Conservation (phyloP, 2,888 invertebrate species). For the Girardia tigrina region DNA sequence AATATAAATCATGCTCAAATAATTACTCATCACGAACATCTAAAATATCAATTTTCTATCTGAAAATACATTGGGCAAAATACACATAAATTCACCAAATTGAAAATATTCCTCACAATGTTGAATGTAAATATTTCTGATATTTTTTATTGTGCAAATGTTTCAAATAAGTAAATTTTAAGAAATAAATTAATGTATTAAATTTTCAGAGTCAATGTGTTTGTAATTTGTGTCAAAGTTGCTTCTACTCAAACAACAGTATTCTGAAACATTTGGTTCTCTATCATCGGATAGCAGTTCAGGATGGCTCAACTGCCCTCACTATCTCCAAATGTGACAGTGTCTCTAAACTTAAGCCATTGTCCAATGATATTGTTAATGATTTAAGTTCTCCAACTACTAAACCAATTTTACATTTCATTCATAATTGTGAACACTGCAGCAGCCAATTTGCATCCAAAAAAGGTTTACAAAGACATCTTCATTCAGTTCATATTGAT, state of each 20-base stretch:
- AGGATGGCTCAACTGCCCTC: neutral
- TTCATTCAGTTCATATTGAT: slow-evolving; percentile 14
- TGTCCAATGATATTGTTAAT: neutral
- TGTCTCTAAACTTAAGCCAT: neutral
- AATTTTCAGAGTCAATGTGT: slow-evolving; percentile 18
- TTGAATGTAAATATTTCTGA: too few relatives aligned
- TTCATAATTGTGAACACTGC: neutral
- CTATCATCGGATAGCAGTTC: neutral
- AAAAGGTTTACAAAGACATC: slow-evolving; percentile 4
- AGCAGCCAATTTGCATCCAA: slow-evolving; percentile 9
- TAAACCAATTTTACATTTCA: slow-evolving; percentile 14
- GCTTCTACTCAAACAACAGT: slow-evolving; percentile 19
- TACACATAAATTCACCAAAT: too few relatives aligned
- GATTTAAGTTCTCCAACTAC: neutral
- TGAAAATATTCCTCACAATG: too few relatives aligned
- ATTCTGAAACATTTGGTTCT: slow-evolving; percentile 9
- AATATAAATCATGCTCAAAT: too few relatives aligned
- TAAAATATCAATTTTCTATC: too few relatives aligned
- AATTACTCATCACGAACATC: too few relatives aligned
- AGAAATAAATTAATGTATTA: neutral
- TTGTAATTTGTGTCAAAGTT: neutral
- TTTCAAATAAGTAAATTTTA: too few relatives aligned
- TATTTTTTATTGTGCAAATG: too few relatives aligned
- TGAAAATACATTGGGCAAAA: too few relatives aligned
- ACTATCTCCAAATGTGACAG: neutral